Evolutionary conservation across 2,797 vertebrate species (phyloP).

Genomic region (Smutsia gigantea): DNA sequence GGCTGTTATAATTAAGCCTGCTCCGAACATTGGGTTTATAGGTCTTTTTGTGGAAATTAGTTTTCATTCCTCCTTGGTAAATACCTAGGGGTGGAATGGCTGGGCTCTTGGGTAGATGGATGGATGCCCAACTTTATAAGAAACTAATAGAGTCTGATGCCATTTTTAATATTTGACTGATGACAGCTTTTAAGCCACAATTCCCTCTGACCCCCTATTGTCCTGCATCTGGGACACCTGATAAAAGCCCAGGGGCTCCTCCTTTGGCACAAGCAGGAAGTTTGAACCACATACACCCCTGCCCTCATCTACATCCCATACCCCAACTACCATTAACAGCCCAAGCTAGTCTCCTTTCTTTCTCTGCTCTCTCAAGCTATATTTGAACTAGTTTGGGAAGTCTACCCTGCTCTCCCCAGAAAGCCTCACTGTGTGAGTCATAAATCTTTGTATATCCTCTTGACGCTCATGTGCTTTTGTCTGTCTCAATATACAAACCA

Average conservation of each 20-base stretch:
- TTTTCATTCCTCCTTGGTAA: neutral
- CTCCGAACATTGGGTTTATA: neutral
- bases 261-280: neutral
- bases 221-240: neutral
- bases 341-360: neutral
- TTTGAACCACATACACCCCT: neutral
- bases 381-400: neutral
- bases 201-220: neutral
- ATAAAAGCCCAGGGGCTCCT: neutral
- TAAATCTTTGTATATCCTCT: neutral
- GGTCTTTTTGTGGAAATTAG: neutral
- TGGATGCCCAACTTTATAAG: neutral
- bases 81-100: neutral
- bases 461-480: neutral
- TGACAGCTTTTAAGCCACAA: neutral
- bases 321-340: neutral
- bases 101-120: neutral
- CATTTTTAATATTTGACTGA: neutral
- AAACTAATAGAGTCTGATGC: neutral
- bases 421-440: neutral
- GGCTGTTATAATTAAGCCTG: neutral
- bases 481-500: neutral
- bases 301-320: neutral
- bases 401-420: neutral
- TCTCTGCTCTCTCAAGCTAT: neutral